These are phyloP conservation scores for Rhynchophorus ferrugineus DNA, from an alignment of 1,140 invertebrate species.

Conservation along the genomic window DNA sequence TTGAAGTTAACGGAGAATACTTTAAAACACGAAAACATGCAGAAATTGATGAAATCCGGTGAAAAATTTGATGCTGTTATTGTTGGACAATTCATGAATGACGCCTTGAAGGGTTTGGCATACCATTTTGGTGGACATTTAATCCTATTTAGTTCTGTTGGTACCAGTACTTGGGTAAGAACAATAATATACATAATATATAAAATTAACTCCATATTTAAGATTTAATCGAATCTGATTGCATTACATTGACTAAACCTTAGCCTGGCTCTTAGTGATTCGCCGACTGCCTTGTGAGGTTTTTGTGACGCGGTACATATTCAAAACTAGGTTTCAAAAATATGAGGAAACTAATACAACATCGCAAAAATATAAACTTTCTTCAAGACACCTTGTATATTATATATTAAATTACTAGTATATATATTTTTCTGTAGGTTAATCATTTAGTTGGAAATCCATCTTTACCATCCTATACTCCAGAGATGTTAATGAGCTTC, in stretches of 20 bases:
- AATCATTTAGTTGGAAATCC: constrained; percentile 40
- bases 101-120: constrained; percentile 58
- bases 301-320: no score
- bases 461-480: constrained; percentile 39
- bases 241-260: constrained; percentile 1
- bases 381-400: no score
- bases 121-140: constrained; percentile 54
- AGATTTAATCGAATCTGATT: constrained; percentile 34
- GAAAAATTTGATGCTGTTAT: constrained; percentile 55
- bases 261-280: no score
- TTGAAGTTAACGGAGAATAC: constrained; percentile 33
- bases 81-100: constrained; percentile 58
- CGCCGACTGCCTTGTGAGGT: no score
- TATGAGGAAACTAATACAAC: no score
- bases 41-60: constrained; percentile 21
- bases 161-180: constrained; percentile 28
- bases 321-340: no score
- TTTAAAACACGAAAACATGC: constrained; percentile 17
- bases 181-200: constrained; percentile 35
- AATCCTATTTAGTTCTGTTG: constrained; percentile 44
- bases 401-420: no score
- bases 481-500: constrained; percentile 31
- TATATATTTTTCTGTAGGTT: constrained; percentile 11
- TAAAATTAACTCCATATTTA: constrained; percentile 36
- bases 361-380: no score